Evolutionary conservation across 2,113 vertebrate species (phyloP).

Genomic region (Apistogramma diplotaenia): DNA sequence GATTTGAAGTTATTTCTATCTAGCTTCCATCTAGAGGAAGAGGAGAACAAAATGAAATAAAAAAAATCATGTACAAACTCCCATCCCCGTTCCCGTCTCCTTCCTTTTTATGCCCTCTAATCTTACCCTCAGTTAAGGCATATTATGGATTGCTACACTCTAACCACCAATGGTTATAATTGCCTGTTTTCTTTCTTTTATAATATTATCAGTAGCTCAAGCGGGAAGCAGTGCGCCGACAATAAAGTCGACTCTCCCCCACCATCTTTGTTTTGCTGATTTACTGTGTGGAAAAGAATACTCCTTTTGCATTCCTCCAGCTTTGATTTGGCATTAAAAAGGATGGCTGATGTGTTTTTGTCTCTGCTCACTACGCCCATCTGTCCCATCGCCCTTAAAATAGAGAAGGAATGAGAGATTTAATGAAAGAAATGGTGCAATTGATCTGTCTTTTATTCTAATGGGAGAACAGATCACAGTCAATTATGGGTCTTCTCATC

Average conservation of each 20-base stretch:
- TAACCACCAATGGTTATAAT: not conserved
- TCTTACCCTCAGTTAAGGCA: slow-evolving; percentile 9
- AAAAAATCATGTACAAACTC: not conserved
- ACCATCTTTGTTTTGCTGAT: slow-evolving; percentile 12
- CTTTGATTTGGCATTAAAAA: slow-evolving; percentile 38
- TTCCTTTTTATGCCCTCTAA: not conserved
- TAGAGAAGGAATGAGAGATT: slow-evolving; percentile 37
- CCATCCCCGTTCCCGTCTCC: not conserved
- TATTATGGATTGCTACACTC: slow-evolving; percentile 5
- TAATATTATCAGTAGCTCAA: slow-evolving; percentile 18
- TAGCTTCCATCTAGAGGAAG: not conserved
- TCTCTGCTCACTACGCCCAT: slow-evolving; percentile 20
- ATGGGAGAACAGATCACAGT: slow-evolving; percentile 59
- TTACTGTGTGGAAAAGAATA: not conserved
- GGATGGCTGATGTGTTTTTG: slow-evolving; percentile 34
- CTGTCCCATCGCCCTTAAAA: slow-evolving; percentile 33
- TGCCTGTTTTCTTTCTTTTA: not conserved
- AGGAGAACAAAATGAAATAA: not conserved
- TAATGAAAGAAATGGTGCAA: slow-evolving; percentile 63
- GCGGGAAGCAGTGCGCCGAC: not conserved
- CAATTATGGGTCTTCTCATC: slow-evolving; percentile 57
- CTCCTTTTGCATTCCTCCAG: slow-evolving; percentile 3
- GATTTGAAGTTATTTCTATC: not conserved
- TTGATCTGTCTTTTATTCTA: slow-evolving; percentile 69
- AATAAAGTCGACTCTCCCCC: not conserved